Evolutionary conservation across 2,113 vertebrate genomes (phyloP), one percentile per base, ranked within the genome.

Genomic region (Aegypius monachus): DNA sequence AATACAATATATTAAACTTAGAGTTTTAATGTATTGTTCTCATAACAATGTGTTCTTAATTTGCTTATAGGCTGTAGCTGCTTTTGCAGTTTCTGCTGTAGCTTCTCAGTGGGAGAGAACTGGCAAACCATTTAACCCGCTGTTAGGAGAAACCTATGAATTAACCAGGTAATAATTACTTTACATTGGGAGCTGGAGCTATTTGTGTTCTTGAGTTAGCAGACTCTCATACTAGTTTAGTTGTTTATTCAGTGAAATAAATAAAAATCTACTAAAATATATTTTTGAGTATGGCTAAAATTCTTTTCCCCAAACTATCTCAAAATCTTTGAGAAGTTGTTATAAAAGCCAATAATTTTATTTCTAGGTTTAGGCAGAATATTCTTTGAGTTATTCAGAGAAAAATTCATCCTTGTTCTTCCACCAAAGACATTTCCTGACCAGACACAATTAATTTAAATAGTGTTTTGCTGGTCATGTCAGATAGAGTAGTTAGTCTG

Each of bases 31-130:
- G 34, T 47, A 38, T 36, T 66, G 1, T 77, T 95, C 77, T 92
- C 38, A 38, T 83, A 81, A 70, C 43, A 85, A 11, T 25, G 14
- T 93, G 52, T 84, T 75, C 19, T 65, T 71, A 55, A 95, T 53
- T 95, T 74, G 16, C 65, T 95, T 63, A 13, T 93, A 99, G 99
- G 97, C 98, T 77, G 99, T 99, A 55, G 99, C 99, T 86, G 99
- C 99, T 25, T 99, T 99, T 78, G 99, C 99, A 5, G 99, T 99
- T 77, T 99, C 99, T 12, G 98, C 99, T 47, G 99, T 99, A 87
- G 99, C 99, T 53, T 99, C 99, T 95, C 99, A 99, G 95, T 99
- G 99, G 99, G 99, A 99, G 96, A 98, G 99, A 98, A 99, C 99
- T 94, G 99, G 99, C 98, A 99, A 99, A 95, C 99, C 99, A 10